These are phyloP conservation scores for Hydropsyche tenuis DNA, from an alignment of 1,140 invertebrate genomes.

Conservation along the genomic window DNA sequence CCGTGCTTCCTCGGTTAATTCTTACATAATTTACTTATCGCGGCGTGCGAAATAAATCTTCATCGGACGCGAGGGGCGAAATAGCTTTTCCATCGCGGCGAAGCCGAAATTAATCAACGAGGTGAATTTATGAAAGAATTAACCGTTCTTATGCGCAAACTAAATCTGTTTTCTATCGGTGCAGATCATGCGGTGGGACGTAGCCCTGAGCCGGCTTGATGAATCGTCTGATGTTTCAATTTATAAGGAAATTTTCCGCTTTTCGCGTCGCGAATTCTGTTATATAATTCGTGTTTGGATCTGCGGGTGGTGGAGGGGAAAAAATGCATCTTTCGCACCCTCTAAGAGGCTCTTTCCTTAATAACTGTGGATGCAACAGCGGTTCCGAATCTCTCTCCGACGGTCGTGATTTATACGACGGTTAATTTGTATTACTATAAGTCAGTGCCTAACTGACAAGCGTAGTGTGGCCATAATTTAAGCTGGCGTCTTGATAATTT, in stretches of 20 bases:
- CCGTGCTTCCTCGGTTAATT: constrained; percentile 40
- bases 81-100: constrained; percentile 36
- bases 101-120: constrained; percentile 42
- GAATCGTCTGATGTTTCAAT: background rate
- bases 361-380: constrained; percentile 13
- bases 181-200: background rate
- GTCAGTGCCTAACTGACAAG: constrained; percentile 42
- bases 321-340: constrained; percentile 4
- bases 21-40: constrained; percentile 49
- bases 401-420: constrained; percentile 34
- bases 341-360: background rate
- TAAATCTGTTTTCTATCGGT: constrained; percentile 31
- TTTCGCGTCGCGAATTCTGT: no score
- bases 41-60: constrained; percentile 47
- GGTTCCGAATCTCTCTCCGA: constrained; percentile 9
- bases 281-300: no score
- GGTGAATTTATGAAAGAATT: constrained; percentile 47
- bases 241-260: no score
- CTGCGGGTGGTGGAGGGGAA: no score
- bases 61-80: constrained; percentile 19
- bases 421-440: constrained; percentile 50
- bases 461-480: constrained; percentile 48
- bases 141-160: constrained; percentile 18
- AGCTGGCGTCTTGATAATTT: constrained; percentile 37
- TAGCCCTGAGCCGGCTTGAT: constrained; percentile 5